These are phyloP conservation scores for Madoqua kirkii DNA, from an alignment of 2,113 vertebrate species.

Conservation along the genomic window DNA sequence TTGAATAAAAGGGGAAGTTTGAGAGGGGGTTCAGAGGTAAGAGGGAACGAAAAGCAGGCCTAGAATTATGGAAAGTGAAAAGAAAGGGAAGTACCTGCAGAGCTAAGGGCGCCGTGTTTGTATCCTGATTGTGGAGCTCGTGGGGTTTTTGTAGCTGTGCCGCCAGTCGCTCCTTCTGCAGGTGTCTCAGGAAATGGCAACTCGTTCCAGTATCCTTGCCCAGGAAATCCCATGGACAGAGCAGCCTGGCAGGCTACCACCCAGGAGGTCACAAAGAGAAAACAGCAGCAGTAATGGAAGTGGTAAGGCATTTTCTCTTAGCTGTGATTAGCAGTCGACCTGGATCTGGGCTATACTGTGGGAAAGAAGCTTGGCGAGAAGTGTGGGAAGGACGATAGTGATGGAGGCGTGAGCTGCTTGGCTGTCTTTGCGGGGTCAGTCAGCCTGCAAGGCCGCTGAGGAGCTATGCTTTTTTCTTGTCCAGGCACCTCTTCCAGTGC, in stretches of 20 bases:
- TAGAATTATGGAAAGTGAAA: not conserved
- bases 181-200: not conserved
- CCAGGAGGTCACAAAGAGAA: not conserved
- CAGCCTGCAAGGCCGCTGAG: not conserved
- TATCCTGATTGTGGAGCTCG: not conserved
- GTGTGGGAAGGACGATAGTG: not conserved
- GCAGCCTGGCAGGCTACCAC: not conserved
- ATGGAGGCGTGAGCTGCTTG: not conserved
- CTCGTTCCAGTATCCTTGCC: not conserved
- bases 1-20: not conserved
- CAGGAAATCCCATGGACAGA: not conserved
- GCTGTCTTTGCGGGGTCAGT: accelerated
- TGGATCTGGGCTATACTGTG: not conserved
- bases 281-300: not conserved
- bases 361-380: not conserved
- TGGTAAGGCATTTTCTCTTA: not conserved
- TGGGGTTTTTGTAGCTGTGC: not conserved
- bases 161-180: not conserved
- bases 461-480: not conserved
- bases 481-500: not conserved
- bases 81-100: not conserved
- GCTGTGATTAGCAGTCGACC: not conserved
- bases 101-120: accelerated
- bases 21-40: not conserved
- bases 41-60: not conserved